Percentiles rank a stretch among this genome's conserved stretches.
Evolutionary conservation across 2,113 vertebrate genomes (phyloP).

Genomic region (Hylia prasina): DNA sequence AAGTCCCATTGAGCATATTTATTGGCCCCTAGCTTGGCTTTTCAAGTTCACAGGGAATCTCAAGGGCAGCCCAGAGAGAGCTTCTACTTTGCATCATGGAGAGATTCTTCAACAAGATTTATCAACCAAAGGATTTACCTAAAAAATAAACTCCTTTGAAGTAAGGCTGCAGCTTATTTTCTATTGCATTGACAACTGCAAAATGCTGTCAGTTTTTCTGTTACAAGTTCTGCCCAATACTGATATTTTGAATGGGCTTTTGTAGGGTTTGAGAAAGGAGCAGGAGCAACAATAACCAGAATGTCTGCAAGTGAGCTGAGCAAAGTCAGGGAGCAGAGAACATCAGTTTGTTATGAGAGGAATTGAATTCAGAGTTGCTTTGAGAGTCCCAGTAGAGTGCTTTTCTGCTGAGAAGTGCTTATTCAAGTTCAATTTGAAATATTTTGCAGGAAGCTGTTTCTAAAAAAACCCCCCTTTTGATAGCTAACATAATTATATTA

Average conservation of each 20-base stretch:
- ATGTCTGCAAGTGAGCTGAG: background rate
- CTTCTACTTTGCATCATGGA: background rate
- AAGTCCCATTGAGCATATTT: background rate
- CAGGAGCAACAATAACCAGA: background rate
- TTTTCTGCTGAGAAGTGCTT: background rate
- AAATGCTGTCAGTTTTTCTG: background rate
- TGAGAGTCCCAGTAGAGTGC: background rate
- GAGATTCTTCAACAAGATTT: background rate
- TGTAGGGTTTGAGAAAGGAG: background rate
- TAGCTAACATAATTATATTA: slow-evolving; percentile 2
- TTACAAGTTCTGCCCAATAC: background rate
- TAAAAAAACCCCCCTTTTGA: background rate
- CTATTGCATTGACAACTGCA: background rate
- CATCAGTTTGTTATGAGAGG: background rate
- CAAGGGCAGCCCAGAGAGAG: background rate
- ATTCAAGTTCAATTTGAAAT: slow-evolving; percentile 9
- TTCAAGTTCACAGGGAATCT: background rate
- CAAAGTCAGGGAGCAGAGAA: background rate
- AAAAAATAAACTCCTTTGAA: background rate
- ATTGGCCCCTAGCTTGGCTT: background rate
- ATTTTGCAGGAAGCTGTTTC: background rate
- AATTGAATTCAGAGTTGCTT: slow-evolving; percentile 8
- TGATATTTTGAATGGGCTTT: background rate
- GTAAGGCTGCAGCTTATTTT: background rate
- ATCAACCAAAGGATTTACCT: background rate